phyloP scores from a whole-genome alignment of 2,113 vertebrate species.

The Lepidiolamprologus cunningtoni region DNA sequence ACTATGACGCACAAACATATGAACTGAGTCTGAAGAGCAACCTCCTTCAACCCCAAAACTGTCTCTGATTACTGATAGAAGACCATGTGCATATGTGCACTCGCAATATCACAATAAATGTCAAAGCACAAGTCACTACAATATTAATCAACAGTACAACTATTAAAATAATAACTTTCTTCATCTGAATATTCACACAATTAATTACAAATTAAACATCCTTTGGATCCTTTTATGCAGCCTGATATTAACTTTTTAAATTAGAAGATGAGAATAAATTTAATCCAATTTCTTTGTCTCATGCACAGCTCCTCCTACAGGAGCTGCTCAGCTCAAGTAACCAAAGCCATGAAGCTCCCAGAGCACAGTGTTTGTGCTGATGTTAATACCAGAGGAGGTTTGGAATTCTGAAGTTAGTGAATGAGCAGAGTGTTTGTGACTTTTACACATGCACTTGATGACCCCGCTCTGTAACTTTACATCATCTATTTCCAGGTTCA shows the following conservation, averaged over 20 bases:
- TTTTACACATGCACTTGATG: neutral
- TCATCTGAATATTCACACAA: neutral
- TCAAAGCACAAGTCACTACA: neutral
- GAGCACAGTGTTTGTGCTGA: neutral
- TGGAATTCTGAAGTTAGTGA: neutral
- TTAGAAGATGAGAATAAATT: neutral
- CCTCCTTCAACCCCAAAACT: neutral
- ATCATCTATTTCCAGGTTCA: neutral
- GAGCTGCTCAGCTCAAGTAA: neutral
- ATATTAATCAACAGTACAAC: neutral
- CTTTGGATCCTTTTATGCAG: neutral
- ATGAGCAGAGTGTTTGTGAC: neutral
- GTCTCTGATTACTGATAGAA: neutral
- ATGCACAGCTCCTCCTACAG: neutral
- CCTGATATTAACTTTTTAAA: neutral
- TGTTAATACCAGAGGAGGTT: neutral
- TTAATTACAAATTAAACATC: neutral
- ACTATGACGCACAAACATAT: slow-evolving; percentile 24
- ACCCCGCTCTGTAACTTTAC: neutral
- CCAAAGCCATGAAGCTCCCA: neutral
- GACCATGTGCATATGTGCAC: neutral
- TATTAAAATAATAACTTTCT: neutral
- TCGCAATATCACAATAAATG: neutral
- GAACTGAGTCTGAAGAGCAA: slow-evolving; percentile 13
- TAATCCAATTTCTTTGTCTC: neutral